Evolutionary conservation across 2,113 vertebrate species (phyloP).

Genomic region (Clarias gariepinus): DNA sequence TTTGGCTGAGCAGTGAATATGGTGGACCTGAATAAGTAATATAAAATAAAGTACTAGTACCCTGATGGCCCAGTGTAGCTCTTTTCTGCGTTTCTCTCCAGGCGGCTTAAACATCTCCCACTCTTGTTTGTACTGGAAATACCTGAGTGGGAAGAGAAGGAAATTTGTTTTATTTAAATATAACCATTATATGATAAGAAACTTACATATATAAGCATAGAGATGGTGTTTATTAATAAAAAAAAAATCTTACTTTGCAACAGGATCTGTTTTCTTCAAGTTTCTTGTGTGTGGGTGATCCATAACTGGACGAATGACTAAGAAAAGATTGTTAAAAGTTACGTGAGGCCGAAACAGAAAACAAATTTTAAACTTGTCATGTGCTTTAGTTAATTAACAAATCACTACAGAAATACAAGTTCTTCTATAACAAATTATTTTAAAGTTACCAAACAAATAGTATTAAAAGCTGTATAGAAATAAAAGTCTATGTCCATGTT

Average conservation of each 20-base stretch:
- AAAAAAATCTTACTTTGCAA: constrained; percentile 65
- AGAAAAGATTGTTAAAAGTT: constrained; percentile 29
- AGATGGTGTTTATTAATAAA: background rate
- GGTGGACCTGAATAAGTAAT: too few relatives aligned
- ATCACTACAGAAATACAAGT: background rate
- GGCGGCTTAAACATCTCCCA: constrained; percentile 74
- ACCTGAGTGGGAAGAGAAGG: constrained; percentile 59
- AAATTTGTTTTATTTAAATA: background rate
- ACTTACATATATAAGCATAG: background rate
- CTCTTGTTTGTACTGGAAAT: constrained; percentile 76
- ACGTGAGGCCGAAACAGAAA: background rate
- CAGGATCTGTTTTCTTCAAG: constrained; percentile 75
- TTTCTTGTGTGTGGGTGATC: constrained; percentile 66
- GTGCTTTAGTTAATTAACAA: background rate
- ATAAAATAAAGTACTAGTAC: constrained; percentile 48
- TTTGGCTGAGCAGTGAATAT: too few relatives aligned
- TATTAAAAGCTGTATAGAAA: background rate
- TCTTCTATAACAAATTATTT: background rate
- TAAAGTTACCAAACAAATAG: background rate
- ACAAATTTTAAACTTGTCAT: background rate
- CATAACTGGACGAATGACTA: constrained; percentile 75
- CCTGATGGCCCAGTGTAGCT: constrained; percentile 71
- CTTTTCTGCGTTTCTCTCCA: constrained; percentile 70
- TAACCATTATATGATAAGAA: background rate
- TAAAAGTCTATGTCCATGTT: background rate